Conservation (phyloP, 2,888 invertebrate genomes). For the Lamproptera curius region DNA sequence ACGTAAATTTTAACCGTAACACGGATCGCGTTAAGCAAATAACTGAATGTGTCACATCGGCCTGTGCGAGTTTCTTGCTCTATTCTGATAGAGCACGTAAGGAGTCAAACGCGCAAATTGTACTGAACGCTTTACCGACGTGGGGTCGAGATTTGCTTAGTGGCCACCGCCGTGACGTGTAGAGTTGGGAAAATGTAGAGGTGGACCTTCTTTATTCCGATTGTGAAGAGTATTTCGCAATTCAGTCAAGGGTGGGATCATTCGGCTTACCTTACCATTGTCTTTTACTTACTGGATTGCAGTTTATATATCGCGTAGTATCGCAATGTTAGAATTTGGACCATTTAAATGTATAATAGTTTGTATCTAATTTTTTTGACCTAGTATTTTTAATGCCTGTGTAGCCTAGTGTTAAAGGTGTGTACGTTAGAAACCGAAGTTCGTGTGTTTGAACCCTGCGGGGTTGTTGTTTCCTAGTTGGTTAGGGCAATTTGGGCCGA, state of each 20-base stretch:
- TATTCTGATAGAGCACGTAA: conserved; percentile 54
- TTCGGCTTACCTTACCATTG: neutral
- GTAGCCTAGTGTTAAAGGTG: no score
- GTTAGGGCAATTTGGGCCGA: no score
- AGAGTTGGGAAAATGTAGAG: conserved; percentile 58
- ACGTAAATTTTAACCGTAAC: no score
- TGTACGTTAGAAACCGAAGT: no score
- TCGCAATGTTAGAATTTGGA: no score
- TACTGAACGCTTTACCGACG: conserved; percentile 57
- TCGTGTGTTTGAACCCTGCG: no score
- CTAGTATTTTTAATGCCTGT: no score
- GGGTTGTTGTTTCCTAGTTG: no score
- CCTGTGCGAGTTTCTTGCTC: neutral
- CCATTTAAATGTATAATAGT: no score
- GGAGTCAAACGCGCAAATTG: conserved; percentile 62
- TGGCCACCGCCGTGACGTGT: conserved; percentile 47
- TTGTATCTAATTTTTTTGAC: no score
- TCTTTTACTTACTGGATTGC: neutral
- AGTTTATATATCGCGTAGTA: no score
- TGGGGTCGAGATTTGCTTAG: conserved; percentile 69
- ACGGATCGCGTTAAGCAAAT: conserved; percentile 10
- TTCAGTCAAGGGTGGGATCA: conserved; percentile 14
- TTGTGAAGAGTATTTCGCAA: conserved; percentile 18
- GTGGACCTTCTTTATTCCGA: conserved; percentile 33
- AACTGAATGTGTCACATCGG: conserved; percentile 12